Evolutionary conservation across 1,140 invertebrate genomes (phyloP).

Genomic region (Theocolax elegans): DNA sequence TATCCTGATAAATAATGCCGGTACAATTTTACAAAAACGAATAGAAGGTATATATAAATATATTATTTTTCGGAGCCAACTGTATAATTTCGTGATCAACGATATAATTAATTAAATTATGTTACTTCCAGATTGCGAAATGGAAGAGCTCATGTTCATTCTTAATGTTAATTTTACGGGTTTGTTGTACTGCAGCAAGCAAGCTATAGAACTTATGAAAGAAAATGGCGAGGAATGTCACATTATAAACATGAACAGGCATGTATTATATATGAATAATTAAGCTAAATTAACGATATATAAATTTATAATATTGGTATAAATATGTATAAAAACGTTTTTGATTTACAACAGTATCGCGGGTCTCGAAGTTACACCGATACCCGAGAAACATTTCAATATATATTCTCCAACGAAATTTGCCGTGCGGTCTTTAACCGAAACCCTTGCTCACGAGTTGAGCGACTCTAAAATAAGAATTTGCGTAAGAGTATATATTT

Average conservation of each 20-base stretch:
- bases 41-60: too few relatives aligned
- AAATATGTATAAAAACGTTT: too few relatives aligned
- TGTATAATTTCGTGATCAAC: too few relatives aligned
- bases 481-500: constrained; percentile 64
- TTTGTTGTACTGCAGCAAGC: constrained; percentile 68
- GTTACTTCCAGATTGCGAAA: constrained; percentile 34
- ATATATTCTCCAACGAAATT: constrained; percentile 73
- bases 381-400: constrained; percentile 54
- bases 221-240: constrained; percentile 73
- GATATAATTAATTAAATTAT: too few relatives aligned
- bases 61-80: too few relatives aligned
- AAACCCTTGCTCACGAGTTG: constrained; percentile 72
- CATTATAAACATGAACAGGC: constrained; percentile 76
- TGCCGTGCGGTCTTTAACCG: constrained; percentile 72
- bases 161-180: constrained; percentile 71
- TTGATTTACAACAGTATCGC: constrained; percentile 58
- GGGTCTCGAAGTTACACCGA: constrained; percentile 57
- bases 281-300: too few relatives aligned
- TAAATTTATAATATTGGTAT: too few relatives aligned
- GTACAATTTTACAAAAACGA: constrained; percentile 59
- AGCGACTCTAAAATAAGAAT: constrained; percentile 70
- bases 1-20: constrained; percentile 78
- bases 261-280: not conserved
- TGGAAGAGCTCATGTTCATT: constrained; percentile 27
- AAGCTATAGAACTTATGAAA: constrained; percentile 72